Base-by-base conservation (phyloP, 1,140 invertebrate genomes). In the Proctacanthus coquilletti region DNA sequence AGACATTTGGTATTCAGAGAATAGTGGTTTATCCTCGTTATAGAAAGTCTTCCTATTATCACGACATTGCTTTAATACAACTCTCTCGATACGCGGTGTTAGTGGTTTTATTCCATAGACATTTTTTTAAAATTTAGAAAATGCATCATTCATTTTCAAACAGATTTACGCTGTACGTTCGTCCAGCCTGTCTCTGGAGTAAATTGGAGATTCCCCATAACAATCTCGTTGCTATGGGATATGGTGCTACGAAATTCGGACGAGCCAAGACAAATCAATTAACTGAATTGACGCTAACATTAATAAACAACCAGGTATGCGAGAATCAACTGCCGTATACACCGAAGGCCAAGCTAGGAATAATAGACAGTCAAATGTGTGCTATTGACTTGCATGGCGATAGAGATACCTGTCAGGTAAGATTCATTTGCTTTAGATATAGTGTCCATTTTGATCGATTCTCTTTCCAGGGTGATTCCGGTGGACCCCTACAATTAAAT, bases 371-470 rank as follows among this genome's bases (percentile, higher is more conserved):
- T 3, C 48, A 50, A 27, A 72, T 87, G 21, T 85, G 82, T 59
- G 82, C 81, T 5, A 80, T 82, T 1, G 63, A 71, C 21, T 41
- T 52, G 5, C 65, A 75, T 60, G 83, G 82, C 13, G 73, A 77
- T 5, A 71, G 68, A 55, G 83, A 88, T 56, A 71, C 83, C 1
- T 87, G 83, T 53, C 75, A 80, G 49, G 53, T 45, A 14, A 36
- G 64, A n/a, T n/a, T n/a, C n/a, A n/a, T 40, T 35, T 42, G 5
- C 18, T 18, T 18, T 37, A 4, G 5, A 17, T 14, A 25, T 25
- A 25, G n/a, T 8, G 6, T 25, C 6, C 23, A 8, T 25, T 8
- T 8, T n/a, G n/a, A 25, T 25, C n/a, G n/a, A 25, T 25, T 25
- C 6, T 25, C 6, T 25, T 25, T 25, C n/a, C n/a, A 25, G 23